These are phyloP conservation scores for Telenomus remus DNA, from an alignment of 1,140 invertebrate genomes.

Conservation along the genomic window DNA sequence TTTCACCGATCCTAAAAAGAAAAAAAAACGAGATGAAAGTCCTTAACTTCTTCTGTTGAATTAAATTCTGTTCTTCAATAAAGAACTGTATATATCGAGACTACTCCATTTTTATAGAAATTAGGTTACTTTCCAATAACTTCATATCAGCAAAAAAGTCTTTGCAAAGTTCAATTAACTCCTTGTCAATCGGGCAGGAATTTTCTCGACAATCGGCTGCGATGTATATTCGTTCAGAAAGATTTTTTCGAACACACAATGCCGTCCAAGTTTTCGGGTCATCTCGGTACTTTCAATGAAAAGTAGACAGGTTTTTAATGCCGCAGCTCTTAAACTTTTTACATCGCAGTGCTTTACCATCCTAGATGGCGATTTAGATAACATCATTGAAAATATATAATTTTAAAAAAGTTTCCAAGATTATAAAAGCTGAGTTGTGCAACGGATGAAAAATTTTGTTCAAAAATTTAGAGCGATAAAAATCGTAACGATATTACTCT, in stretches of 20 bases:
- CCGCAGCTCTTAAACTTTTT: neutral
- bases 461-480: no score
- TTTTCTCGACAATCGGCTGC: constrained; percentile 32
- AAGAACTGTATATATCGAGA: constrained; percentile 14
- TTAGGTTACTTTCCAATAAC: constrained; percentile 47
- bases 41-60: constrained; percentile 43
- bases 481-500: no score
- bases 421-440: no score
- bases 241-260: constrained; percentile 26
- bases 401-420: neutral
- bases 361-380: constrained; percentile 6
- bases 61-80: constrained; percentile 35
- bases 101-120: constrained; percentile 38
- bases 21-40: constrained; percentile 3
- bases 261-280: constrained; percentile 15
- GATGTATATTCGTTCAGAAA: constrained; percentile 29
- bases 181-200: constrained; percentile 21
- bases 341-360: neutral
- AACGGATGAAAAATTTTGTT: no score
- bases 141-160: constrained; percentile 43
- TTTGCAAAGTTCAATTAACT: constrained; percentile 47
- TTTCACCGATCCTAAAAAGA: constrained; percentile 17
- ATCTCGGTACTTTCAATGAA: constrained; percentile 16
- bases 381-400: constrained; percentile 8
- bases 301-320: constrained; percentile 11